Evolutionary conservation across 2,888 invertebrate species (phyloP).

Genomic region (Linnaemya vulpina): DNA sequence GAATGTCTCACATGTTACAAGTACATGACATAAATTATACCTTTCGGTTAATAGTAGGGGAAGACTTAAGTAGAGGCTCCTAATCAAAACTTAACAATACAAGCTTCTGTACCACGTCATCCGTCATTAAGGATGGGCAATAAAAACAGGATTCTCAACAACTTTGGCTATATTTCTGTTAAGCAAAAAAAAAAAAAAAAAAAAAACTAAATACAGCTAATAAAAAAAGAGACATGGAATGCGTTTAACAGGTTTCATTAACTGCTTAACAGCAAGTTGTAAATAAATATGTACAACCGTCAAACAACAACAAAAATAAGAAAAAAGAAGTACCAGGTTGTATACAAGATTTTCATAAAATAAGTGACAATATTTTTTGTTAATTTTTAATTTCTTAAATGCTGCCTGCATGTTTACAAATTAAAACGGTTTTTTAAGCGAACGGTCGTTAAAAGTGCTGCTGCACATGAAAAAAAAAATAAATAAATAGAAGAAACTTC

Average conservation of each 20-base stretch:
- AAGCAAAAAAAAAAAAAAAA: constrained; percentile 34
- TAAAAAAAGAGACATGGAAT: constrained; percentile 31
- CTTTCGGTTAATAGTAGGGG: constrained; percentile 40
- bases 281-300: constrained; percentile 37
- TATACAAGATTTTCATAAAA: constrained; percentile 55
- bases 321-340: constrained; percentile 20
- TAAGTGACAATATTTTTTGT: constrained; percentile 56
- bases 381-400: constrained; percentile 40
- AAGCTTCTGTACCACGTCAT: constrained; percentile 47
- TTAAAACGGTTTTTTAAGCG: constrained; percentile 63
- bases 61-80: not conserved
- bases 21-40: constrained; percentile 42
- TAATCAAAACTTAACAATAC: constrained; percentile 39
- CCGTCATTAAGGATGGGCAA: constrained; percentile 46
- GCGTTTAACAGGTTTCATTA: constrained; percentile 63
- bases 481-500: constrained; percentile 6
- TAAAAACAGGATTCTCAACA: constrained; percentile 57
- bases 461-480: not conserved
- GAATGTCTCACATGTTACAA: constrained; percentile 45
- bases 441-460: constrained; percentile 30
- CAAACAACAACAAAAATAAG: not conserved
- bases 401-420: constrained; percentile 67
- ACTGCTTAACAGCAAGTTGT: constrained; percentile 54
- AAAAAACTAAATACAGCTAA: constrained; percentile 22
- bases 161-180: constrained; percentile 14